Conservation (phyloP, 2,888 invertebrate species). For the Amphipoea oculea region DNA sequence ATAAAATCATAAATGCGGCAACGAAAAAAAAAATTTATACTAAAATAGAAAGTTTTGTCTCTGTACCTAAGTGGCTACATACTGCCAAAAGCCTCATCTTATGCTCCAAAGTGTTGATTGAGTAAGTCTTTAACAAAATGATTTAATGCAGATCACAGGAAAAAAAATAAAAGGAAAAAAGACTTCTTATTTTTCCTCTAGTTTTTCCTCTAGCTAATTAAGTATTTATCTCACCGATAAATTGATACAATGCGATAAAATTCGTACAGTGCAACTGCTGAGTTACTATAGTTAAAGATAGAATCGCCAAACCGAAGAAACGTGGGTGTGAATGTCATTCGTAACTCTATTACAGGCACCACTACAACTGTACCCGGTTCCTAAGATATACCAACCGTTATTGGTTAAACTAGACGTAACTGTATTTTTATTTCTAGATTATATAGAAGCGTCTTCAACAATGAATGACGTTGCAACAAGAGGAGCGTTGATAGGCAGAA, state of each 20-base stretch:
- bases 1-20: background rate
- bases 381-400: background rate
- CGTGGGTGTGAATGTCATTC: constrained; percentile 37
- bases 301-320: background rate
- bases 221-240: background rate
- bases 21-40: no score
- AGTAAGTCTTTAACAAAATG: background rate
- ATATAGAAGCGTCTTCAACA: background rate
- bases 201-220: constrained; percentile 13
- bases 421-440: constrained; percentile 13
- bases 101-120: background rate
- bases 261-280: background rate
- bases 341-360: constrained; percentile 24
- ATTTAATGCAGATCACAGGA: constrained; percentile 13
- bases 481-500: background rate
- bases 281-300: constrained; percentile 23
- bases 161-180: background rate
- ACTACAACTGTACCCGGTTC: constrained; percentile 5
- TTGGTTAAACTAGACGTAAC: constrained; percentile 8
- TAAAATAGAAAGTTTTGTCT: no score
- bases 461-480: background rate
- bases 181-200: constrained; percentile 6
- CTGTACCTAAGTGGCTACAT: background rate
- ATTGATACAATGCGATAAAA: constrained; percentile 16
- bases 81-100: background rate